Evolutionary conservation across 2,797 vertebrate species (phyloP).

Genomic region (Lateolabrax maculatus): DNA sequence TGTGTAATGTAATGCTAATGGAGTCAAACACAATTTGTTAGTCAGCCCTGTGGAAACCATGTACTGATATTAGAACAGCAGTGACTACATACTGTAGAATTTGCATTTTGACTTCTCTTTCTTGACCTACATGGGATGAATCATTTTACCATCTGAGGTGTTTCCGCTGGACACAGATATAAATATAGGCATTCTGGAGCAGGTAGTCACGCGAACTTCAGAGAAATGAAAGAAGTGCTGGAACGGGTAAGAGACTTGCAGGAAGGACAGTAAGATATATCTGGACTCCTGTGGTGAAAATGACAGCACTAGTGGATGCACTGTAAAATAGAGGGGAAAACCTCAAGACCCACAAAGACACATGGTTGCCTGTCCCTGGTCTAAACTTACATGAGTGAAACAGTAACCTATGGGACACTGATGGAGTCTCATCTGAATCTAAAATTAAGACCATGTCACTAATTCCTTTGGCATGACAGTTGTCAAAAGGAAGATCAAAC

Average conservation of each 20-base stretch:
- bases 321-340: background rate
- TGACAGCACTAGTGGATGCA: background rate
- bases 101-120: constrained; percentile 37
- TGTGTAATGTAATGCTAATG: background rate
- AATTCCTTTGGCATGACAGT: constrained; percentile 39
- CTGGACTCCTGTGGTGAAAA: constrained; percentile 3
- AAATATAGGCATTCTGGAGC: constrained; percentile 38
- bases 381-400: constrained; percentile 12
- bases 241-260: constrained; percentile 13
- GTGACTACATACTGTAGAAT: constrained; percentile 25
- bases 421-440: constrained; percentile 5
- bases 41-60: background rate
- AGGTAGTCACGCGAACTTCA: constrained; percentile 26
- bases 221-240: constrained; percentile 22
- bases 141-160: constrained; percentile 40
- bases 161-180: constrained; percentile 37
- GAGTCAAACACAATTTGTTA: constrained; percentile 13
- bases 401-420: background rate
- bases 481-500: constrained; percentile 32
- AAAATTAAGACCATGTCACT: constrained; percentile 31
- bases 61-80: constrained; percentile 6
- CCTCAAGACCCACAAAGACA: too few relatives aligned
- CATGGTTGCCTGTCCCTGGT: background rate
- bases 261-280: constrained; percentile 21
- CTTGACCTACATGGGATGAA: constrained; percentile 42